Evolutionary conservation across 2,797 vertebrate genomes (phyloP).

Genomic region (Lithobates sylvaticus): DNA sequence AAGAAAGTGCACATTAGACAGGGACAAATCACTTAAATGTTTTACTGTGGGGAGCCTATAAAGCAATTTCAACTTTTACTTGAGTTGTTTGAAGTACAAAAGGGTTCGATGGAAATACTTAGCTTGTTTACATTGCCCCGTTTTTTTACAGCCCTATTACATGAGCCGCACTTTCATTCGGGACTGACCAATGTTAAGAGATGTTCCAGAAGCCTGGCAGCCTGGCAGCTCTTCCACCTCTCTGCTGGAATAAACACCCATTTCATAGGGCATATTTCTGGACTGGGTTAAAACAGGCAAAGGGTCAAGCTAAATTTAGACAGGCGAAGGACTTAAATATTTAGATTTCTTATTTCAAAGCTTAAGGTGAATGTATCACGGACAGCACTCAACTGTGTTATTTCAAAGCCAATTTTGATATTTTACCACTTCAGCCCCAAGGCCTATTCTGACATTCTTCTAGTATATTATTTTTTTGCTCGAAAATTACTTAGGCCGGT

Average conservation of each 20-base stretch:
- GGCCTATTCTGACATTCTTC: no score
- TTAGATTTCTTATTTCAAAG: background rate
- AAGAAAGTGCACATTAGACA: constrained; percentile 70
- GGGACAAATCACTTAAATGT: constrained; percentile 67
- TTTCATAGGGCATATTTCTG: constrained; percentile 31
- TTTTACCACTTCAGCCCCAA: background rate
- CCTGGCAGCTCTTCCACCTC: constrained; percentile 35
- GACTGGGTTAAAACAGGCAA: background rate
- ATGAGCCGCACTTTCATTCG: constrained; percentile 41
- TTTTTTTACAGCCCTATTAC: constrained; percentile 57
- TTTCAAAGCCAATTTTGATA: background rate
- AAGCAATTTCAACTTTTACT: constrained; percentile 56
- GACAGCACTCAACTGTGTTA: background rate
- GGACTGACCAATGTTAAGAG: constrained; percentile 37
- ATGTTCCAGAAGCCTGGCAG: constrained; percentile 17
- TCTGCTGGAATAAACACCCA: constrained; percentile 32
- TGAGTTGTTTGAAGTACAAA: constrained; percentile 10
- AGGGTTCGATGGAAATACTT: constrained; percentile 55
- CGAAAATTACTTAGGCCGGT: no score
- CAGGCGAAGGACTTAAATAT: constrained; percentile 11
- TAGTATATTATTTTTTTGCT: no score
- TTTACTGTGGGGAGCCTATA: constrained; percentile 51
- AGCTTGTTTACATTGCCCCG: constrained; percentile 53
- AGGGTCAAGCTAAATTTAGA: constrained; percentile 29
- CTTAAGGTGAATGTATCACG: no score